Evolutionary conservation across 2,888 invertebrate genomes (phyloP), one percentile per base, ranked within the genome.

Genomic region (Drosophila suboccidentalis): DNA sequence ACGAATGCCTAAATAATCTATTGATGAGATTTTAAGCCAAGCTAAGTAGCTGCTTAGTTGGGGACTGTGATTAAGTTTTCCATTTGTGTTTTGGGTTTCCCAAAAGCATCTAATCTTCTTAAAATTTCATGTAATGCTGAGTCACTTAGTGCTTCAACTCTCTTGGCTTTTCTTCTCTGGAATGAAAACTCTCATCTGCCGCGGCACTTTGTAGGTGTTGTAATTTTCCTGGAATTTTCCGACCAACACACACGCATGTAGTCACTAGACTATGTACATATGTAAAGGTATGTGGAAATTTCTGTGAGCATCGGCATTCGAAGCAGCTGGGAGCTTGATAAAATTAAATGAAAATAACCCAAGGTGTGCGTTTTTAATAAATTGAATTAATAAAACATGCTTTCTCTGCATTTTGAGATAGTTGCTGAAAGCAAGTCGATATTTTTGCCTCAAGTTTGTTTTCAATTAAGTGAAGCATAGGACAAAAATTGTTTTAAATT

Each of bases 321-420:
- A 32, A 55, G 61, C 46, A 61, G 58, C 63, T 51, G 26, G 58
- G 32, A 55, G 60, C 64, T 61, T 77, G 65, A 61, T 59, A 53
- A 71, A 80, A 80, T 76, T 58, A 81, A 81, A 82, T 81, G 71
- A 81, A 78, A 78, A 79, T 78, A 87, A 75, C 83, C 82, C 71
- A 77, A 73, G 74, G 77, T 78, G 75, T 79, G 74, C 81, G 41
- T 78, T 87, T 89, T 90, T 90, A 86, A 81, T 81, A 90, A 90
- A 89, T 86, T 77, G 86, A 90, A 89, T 90, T 90, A 90, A 88
- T 90, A 88, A 90, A 87, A 84, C 74, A 87, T 86, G 79, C 81
- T 82, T 70, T 22, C 43, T 9, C 9, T 10, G 26, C 8, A 39
- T 34, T 22, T 34, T 50, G 3, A 41, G 6, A 3, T 22, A 38